Conservation (phyloP, 2,113 vertebrate genomes). For the Malurus alboscapulatus region DNA sequence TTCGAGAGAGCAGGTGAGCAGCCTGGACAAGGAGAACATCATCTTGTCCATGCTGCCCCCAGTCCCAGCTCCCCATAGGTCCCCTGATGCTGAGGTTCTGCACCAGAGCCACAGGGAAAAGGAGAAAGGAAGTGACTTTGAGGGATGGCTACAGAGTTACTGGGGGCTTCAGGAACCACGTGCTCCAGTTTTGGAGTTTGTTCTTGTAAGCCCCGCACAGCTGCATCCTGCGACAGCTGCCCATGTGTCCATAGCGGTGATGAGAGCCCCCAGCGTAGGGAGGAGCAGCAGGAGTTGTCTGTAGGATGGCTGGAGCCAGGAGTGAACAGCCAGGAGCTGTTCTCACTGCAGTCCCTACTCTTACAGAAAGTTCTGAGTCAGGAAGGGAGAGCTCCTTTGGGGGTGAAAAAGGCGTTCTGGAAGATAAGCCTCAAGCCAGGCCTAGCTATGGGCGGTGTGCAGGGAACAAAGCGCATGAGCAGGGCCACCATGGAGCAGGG, state of each 20-base stretch:
- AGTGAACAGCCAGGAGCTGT: background rate
- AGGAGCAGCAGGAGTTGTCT: background rate
- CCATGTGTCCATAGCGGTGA: background rate
- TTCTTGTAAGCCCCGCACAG: background rate
- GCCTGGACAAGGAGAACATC: background rate
- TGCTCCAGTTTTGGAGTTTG: fast-evolving
- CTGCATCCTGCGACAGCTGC: background rate
- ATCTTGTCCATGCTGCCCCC: background rate
- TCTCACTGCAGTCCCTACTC: background rate
- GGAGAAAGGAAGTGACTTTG: fast-evolving
- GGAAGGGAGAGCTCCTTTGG: background rate
- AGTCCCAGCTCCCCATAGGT: background rate
- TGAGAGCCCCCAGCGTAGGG: background rate
- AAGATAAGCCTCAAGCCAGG: background rate
- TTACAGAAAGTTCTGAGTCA: background rate
- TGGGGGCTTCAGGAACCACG: background rate
- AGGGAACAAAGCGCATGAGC: background rate
- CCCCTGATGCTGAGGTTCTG: background rate
- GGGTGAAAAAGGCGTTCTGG: background rate
- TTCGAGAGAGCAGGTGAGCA: background rate
- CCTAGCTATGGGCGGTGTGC: background rate
- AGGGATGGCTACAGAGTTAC: background rate
- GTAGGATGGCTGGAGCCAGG: background rate
- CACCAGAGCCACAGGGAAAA: background rate
- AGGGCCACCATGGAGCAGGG: background rate